Conservation (phyloP, 2,888 invertebrate species). For the Eumacrocentrus americanus region DNA sequence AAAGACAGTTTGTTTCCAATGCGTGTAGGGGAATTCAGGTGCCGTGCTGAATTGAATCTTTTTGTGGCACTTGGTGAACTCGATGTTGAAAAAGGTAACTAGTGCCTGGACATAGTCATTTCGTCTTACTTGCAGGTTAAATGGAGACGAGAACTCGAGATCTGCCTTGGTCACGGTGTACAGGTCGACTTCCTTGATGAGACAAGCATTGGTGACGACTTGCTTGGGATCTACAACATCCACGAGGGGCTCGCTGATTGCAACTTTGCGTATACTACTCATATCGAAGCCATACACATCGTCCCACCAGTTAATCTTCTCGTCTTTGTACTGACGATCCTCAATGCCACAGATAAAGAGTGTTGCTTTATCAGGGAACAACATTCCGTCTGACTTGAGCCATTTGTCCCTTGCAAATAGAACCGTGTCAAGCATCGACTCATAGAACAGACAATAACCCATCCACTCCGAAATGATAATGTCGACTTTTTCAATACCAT, state of each 20-base stretch:
- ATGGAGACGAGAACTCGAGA: conserved; percentile 88
- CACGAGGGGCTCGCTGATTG: conserved; percentile 96
- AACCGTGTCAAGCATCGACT: conserved; percentile 99
- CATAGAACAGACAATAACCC: conserved; percentile 93
- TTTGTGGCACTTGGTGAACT: conserved; percentile 99
- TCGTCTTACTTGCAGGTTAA: conserved; percentile 80
- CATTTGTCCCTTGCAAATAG: conserved; percentile 97
- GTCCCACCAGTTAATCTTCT: conserved; percentile 99
- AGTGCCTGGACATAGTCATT: conserved; percentile 98
- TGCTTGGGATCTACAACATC: conserved; percentile 99
- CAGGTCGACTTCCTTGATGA: conserved; percentile 97
- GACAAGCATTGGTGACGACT: conserved; percentile 93
- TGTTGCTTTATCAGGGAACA: conserved; percentile 93
- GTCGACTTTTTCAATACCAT: conserved; percentile 90
- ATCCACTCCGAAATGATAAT: conserved; percentile 87
- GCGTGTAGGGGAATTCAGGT: conserved; percentile 97
- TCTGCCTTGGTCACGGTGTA: conserved; percentile 97
- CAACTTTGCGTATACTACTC: conserved; percentile 97
- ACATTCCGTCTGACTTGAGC: conserved; percentile 88
- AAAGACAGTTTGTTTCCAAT: conserved; percentile 99
- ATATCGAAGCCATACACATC: conserved; percentile 99
- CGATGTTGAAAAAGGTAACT: conserved; percentile 98
- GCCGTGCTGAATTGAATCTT: conserved; percentile 97
- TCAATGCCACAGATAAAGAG: conserved; percentile 92
- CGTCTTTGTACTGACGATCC: conserved; percentile 99